Evolutionary conservation across 2,113 vertebrate species (phyloP).

Genomic region (Ellobius talpinus): DNA sequence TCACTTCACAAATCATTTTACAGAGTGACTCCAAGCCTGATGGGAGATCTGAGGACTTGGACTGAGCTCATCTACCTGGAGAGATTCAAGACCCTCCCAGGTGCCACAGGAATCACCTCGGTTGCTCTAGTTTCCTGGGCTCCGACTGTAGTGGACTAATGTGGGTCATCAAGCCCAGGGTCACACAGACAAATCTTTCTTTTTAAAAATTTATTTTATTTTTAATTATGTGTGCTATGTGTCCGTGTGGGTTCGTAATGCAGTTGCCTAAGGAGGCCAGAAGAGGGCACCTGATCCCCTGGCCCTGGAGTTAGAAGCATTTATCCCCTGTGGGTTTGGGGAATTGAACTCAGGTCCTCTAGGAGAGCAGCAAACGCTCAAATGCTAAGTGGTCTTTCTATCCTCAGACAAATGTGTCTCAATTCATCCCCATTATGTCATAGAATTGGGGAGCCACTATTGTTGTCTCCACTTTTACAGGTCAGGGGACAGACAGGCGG

Average conservation of each 20-base stretch:
- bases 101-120: neutral
- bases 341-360: neutral
- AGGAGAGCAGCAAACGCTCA: neutral
- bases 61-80: neutral
- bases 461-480: neutral
- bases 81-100: neutral
- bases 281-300: neutral
- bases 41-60: constrained; percentile 60
- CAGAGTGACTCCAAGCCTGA: constrained; percentile 59
- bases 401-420: neutral
- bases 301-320: neutral
- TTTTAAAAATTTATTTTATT: neutral
- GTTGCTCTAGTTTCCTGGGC: neutral
- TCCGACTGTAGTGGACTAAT: too few relatives aligned
- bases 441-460: neutral
- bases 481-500: neutral
- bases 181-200: neutral
- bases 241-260: neutral
- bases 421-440: neutral
- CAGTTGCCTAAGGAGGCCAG: neutral
- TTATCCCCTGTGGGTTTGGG: neutral
- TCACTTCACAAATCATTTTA: constrained; percentile 83
- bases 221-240: neutral
- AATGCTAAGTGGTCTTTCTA: neutral
- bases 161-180: too few relatives aligned